A percentile compares a stretch with the other conserved stretches of the same genome.
These are phyloP conservation scores for Xylophagus ater DNA, from an alignment of 2,888 invertebrate genomes.

Conservation along the genomic window DNA sequence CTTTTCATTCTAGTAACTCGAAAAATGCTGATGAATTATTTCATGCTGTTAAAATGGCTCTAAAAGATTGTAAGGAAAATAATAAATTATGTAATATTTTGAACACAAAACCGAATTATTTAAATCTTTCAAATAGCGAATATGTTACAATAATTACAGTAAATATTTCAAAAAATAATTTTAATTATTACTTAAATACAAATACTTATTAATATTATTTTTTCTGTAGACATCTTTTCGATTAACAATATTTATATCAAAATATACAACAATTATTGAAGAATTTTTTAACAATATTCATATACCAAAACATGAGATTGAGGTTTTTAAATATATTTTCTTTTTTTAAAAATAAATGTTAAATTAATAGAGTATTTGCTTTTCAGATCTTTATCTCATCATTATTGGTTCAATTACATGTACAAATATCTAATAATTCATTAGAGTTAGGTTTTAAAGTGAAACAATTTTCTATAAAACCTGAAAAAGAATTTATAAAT, in stretches of 20 bases:
- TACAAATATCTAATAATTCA: not conserved
- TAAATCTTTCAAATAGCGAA: not conserved
- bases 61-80: not conserved
- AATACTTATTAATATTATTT: too few relatives aligned
- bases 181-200: too few relatives aligned
- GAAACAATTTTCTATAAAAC: not conserved
- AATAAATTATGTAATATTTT: not conserved
- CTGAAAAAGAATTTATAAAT: not conserved
- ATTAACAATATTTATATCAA: constrained; percentile 3
- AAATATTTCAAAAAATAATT: constrained; percentile 2
- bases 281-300: not conserved
- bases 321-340: not conserved
- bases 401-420: not conserved
- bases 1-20: not conserved
- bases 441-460: not conserved
- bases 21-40: constrained; percentile 1
- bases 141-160: not conserved
- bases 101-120: not conserved
- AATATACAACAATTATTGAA: not conserved
- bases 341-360: constrained; percentile 1
- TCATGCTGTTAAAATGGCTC: too few relatives aligned
- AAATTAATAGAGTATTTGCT: not conserved
- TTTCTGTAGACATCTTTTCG: constrained; percentile 3
- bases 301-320: not conserved
- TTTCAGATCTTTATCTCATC: constrained; percentile 1